Percentiles rank a stretch among this genome's conserved stretches.
These are phyloP conservation scores for Eremobia ochroleuca DNA, from an alignment of 2,888 invertebrate genomes.

Conservation along the genomic window DNA sequence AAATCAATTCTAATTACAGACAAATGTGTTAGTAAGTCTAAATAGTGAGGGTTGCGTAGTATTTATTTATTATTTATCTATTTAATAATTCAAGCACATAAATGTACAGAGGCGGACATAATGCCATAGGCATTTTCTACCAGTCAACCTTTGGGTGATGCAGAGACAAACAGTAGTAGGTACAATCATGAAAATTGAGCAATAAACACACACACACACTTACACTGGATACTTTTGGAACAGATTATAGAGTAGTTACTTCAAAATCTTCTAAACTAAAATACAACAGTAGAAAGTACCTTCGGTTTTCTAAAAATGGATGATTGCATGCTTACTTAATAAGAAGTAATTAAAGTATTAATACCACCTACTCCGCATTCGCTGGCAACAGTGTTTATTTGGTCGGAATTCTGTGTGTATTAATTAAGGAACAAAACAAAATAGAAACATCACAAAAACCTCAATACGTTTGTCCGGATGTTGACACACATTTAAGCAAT, in stretches of 20 bases:
- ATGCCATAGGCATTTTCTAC: no score
- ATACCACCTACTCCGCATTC: neutral
- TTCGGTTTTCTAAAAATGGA: neutral
- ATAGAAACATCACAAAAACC: neutral
- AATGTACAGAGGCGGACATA: no score
- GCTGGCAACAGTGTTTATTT: neutral
- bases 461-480: neutral
- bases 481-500: neutral
- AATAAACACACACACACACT: no score
- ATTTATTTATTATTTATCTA: no score
- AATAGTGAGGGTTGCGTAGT: neutral
- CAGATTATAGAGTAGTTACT: neutral
- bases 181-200: no score
- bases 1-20: neutral
- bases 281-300: neutral
- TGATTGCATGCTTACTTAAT: conserved; percentile 5
- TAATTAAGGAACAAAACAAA: neutral
- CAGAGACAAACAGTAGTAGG: no score
- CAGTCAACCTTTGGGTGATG: no score
- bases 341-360: neutral
- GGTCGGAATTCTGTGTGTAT: neutral
- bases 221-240: neutral
- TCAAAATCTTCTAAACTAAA: neutral
- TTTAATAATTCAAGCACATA: no score
- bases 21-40: neutral